Evolutionary conservation across 2,888 invertebrate species (phyloP).

Genomic region (Cantharis nigra): DNA sequence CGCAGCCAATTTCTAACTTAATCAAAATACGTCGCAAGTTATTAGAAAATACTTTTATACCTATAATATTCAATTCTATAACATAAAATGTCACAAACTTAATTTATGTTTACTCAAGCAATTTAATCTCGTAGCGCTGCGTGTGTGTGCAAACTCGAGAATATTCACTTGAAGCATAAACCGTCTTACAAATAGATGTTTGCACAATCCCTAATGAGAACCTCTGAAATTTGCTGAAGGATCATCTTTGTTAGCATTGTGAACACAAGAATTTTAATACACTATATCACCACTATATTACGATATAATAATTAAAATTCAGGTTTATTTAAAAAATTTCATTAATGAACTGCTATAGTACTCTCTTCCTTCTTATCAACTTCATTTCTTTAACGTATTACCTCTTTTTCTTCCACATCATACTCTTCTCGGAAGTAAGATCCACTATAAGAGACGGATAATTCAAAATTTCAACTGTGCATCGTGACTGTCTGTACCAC

Average conservation of each 20-base stretch:
- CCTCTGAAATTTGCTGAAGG: neutral
- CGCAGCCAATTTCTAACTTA: neutral
- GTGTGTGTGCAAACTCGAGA: conserved; percentile 3
- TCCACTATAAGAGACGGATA: too few species aligned
- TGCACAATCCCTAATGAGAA: conserved; percentile 1
- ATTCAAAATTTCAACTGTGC: too few species aligned
- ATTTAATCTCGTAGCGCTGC: conserved; percentile 5
- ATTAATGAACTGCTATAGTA: neutral
- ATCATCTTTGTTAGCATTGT: neutral
- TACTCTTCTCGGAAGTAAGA: neutral
- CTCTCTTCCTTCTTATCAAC: neutral
- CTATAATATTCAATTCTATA: neutral
- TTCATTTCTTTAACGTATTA: neutral
- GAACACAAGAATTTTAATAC: neutral
- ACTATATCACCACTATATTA: neutral
- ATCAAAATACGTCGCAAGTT: neutral
- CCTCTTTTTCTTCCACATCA: neutral
- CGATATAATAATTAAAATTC: neutral
- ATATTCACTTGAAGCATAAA: conserved; percentile 5
- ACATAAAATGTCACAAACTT: neutral
- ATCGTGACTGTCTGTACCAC: too few species aligned
- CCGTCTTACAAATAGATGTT: conserved; percentile 1
- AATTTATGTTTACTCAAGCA: conserved; percentile 6
- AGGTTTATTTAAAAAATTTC: neutral
- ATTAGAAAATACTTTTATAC: neutral